phyloP scores from a whole-genome alignment of 2,888 invertebrate genomes.

The Lepidochrysops patricia region DNA sequence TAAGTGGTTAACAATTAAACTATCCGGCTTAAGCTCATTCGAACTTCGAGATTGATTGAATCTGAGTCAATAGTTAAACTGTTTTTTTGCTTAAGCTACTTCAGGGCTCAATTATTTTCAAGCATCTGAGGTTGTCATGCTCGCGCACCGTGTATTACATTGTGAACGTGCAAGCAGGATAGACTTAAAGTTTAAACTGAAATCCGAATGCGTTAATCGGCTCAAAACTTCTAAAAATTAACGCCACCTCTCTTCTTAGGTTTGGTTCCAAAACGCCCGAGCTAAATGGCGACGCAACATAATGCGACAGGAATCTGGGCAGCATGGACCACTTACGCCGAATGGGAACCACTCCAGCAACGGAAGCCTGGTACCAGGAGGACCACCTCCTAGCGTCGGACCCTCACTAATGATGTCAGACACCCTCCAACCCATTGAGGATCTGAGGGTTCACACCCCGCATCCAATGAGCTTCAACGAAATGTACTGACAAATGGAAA shows the following conservation, averaged over 20 bases:
- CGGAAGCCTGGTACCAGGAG: constrained; percentile 34
- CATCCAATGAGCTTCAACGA: constrained; percentile 56
- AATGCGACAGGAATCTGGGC: constrained; percentile 83
- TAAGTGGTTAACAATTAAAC: too few species aligned
- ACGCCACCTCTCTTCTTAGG: constrained; percentile 71
- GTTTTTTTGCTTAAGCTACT: too few species aligned
- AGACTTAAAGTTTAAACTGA: too few species aligned
- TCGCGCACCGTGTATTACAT: too few species aligned
- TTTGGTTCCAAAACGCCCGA: constrained; percentile 99
- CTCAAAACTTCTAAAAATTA: too few species aligned
- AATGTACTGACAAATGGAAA: constrained; percentile 45
- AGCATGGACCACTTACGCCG: constrained; percentile 30
- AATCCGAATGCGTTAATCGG: too few species aligned
- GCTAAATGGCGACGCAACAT: constrained; percentile 98
- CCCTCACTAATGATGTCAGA: constrained; percentile 45
- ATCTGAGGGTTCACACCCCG: constrained; percentile 54
- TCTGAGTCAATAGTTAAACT: too few species aligned
- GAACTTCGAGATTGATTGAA: too few species aligned
- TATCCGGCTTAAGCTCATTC: too few species aligned
- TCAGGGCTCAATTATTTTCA: too few species aligned
- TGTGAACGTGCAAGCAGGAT: too few species aligned
- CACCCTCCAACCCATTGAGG: constrained; percentile 48
- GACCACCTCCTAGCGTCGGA: constrained; percentile 32
- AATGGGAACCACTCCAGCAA: constrained; percentile 41
- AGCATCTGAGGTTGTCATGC: too few species aligned